phyloP scores from a whole-genome alignment of 1,140 invertebrate genomes.

The Sitobion miscanthi region DNA sequence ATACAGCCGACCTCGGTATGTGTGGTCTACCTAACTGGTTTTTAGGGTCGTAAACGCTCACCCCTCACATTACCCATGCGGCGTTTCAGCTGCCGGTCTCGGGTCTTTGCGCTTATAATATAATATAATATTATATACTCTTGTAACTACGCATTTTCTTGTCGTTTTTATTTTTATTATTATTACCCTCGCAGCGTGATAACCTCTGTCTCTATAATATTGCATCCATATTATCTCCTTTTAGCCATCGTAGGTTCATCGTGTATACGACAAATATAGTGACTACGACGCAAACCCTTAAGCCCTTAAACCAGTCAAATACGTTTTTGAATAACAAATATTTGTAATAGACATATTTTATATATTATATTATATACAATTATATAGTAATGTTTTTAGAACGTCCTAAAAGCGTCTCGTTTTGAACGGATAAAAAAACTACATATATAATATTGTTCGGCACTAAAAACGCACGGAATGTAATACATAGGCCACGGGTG shows the following conservation, averaged over 20 bases:
- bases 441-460: too few relatives aligned
- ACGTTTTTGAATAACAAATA: background rate
- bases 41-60: background rate
- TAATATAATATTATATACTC: background rate
- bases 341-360: too few relatives aligned
- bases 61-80: too few relatives aligned
- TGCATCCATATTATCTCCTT: background rate
- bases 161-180: background rate
- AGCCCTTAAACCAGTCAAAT: background rate
- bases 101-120: background rate
- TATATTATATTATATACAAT: too few relatives aligned
- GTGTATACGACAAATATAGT: background rate
- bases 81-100: background rate
- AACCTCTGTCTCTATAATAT: background rate
- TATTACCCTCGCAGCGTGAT: background rate
- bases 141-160: background rate
- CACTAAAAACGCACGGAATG: too few relatives aligned
- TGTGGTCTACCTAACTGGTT: background rate
- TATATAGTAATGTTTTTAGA: background rate
- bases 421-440: too few relatives aligned
- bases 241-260: background rate
- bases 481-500: too few relatives aligned
- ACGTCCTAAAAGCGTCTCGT: too few relatives aligned
- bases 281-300: background rate
- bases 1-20: background rate